A percentile compares a stretch with the other conserved stretches of the same genome.
Conservation (phyloP, 2,113 vertebrate species). For the Microcebus lehilahytsara region DNA sequence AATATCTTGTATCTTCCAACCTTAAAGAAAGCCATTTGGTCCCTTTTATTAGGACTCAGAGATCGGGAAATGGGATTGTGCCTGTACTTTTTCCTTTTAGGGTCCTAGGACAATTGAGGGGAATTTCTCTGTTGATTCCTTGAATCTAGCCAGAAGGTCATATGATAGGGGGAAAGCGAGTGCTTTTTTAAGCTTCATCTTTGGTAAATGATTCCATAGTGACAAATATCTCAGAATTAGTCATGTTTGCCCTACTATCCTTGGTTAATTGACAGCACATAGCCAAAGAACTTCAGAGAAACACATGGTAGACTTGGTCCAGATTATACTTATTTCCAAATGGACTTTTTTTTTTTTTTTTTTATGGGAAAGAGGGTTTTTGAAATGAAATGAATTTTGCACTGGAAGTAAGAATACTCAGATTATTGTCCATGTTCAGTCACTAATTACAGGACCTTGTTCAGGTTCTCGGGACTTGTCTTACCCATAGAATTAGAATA, state of each 20-base stretch:
- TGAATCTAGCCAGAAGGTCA: neutral
- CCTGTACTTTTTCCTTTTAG: neutral
- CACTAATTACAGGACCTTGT: neutral
- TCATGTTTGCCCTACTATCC: neutral
- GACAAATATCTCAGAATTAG: neutral
- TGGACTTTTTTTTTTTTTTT: slow-evolving; percentile 11
- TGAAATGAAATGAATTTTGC: neutral
- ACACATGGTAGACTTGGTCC: neutral
- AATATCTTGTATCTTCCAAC: neutral
- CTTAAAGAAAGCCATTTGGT: neutral
- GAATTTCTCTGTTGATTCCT: neutral
- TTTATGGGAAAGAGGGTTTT: neutral
- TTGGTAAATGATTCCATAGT: neutral
- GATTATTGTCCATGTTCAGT: neutral
- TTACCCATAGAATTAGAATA: neutral
- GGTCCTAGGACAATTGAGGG: neutral
- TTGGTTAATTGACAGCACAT: neutral
- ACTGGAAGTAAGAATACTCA: neutral
- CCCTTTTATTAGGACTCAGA: neutral
- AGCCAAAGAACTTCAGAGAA: neutral
- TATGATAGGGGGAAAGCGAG: neutral
- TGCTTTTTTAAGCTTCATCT: neutral
- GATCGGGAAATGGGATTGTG: neutral
- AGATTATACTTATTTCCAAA: neutral
- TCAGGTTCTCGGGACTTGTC: neutral